Evolutionary conservation across 92 coral and sea anemone species (phyloP).

Genomic region (Zoanthus sociatus): DNA sequence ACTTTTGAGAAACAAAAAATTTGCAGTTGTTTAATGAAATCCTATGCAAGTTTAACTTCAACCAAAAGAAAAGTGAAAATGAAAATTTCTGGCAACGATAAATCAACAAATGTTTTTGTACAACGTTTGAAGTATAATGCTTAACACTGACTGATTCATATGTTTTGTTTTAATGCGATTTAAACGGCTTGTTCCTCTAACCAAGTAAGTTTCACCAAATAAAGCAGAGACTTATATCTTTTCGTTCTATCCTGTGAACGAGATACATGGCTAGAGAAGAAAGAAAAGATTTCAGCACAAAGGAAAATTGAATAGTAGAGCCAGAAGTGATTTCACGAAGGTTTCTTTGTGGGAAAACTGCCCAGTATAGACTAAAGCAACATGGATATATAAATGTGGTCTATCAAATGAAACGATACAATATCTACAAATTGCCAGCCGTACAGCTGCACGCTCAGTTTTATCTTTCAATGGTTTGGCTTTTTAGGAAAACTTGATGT

Average conservation of each 20-base stretch:
- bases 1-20: not conserved
- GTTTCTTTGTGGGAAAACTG: not conserved
- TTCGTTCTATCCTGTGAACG: not conserved
- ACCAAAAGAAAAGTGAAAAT: not conserved
- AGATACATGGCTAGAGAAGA: not conserved
- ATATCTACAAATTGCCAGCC: slow-evolving; percentile 11
- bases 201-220: not conserved
- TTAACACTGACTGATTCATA: not conserved
- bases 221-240: not conserved
- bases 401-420: not conserved
- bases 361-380: not conserved
- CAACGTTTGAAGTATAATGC: not conserved
- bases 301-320: not conserved
- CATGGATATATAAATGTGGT: not conserved
- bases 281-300: not conserved
- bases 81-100: not conserved
- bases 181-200: not conserved
- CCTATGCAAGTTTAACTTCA: not conserved
- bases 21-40: not conserved
- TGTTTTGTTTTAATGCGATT: not conserved
- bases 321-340: not conserved
- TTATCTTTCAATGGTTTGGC: slow-evolving; percentile 17
- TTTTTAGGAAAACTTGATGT: slow-evolving; percentile 18
- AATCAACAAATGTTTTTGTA: not conserved
- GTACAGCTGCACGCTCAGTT: slow-evolving; percentile 31